Evolutionary conservation across 2,113 vertebrate genomes (phyloP).

Genomic region (Chaetorhynchus papuensis): DNA sequence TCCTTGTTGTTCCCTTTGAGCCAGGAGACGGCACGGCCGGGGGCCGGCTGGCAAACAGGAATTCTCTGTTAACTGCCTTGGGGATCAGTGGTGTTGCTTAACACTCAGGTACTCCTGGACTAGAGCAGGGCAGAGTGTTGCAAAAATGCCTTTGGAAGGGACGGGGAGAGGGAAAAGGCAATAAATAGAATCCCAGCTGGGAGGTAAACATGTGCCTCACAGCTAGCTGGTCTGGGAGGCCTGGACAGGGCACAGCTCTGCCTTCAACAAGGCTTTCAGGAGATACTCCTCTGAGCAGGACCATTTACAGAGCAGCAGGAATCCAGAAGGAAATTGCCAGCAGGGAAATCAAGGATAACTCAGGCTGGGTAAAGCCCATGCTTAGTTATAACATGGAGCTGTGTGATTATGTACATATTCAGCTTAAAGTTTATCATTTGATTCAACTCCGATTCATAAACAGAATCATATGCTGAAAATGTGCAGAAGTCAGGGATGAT

Average conservation of each 20-base stretch:
- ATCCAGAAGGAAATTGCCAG: background rate
- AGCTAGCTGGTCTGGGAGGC: constrained; percentile 1
- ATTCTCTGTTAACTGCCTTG: constrained; percentile 13
- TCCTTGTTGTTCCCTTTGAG: background rate
- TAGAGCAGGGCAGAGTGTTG: background rate
- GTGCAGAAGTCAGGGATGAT: background rate
- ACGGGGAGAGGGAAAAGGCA: background rate
- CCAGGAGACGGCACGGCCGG: background rate
- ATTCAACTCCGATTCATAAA: background rate
- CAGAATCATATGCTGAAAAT: background rate
- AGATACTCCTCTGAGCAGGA: background rate
- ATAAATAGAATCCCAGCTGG: background rate
- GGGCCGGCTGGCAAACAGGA: background rate
- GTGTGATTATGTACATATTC: background rate
- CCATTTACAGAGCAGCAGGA: background rate
- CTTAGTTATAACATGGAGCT: background rate
- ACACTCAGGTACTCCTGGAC: background rate
- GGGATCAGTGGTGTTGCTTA: constrained; percentile 11
- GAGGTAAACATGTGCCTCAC: background rate
- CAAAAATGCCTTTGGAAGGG: background rate
- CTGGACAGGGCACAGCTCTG: background rate
- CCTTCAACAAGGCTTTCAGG: background rate
- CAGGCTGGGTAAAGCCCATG: background rate
- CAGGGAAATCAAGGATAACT: background rate
- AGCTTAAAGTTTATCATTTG: background rate